These are phyloP conservation scores for Limnephilus auricula DNA, from an alignment of 2,888 invertebrate species.

Conservation along the genomic window DNA sequence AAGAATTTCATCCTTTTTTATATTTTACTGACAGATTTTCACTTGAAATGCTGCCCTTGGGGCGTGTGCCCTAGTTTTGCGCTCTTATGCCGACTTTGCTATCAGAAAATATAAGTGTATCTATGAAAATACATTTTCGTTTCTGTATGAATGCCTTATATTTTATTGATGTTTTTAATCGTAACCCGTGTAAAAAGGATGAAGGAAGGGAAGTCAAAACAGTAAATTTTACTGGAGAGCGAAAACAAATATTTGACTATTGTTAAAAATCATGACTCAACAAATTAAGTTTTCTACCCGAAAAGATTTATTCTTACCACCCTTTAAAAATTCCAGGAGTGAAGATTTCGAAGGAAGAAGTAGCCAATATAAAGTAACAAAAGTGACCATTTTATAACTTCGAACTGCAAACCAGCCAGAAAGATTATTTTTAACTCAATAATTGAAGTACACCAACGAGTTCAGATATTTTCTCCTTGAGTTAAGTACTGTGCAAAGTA, in stretches of 20 bases:
- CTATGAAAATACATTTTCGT: background rate
- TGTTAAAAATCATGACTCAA: background rate
- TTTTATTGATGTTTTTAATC: background rate
- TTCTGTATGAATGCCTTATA: background rate
- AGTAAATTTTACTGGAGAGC: too few species aligned
- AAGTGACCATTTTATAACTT: background rate
- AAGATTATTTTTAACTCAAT: background rate
- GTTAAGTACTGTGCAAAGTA: too few species aligned
- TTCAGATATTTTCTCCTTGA: background rate
- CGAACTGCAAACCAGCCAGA: background rate
- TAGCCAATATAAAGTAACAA: background rate
- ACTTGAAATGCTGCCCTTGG: background rate
- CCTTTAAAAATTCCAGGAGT: background rate
- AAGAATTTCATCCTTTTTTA: background rate
- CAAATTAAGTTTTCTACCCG: background rate
- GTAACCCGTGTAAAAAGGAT: too few species aligned
- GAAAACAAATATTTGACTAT: background rate
- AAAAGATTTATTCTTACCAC: background rate
- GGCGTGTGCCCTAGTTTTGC: background rate
- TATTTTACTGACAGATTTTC: background rate
- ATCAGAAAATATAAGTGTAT: background rate
- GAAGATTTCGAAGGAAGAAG: background rate
- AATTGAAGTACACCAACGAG: background rate
- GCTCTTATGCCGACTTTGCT: background rate
- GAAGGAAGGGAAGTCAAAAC: too few species aligned